A percentile compares a stretch with the other conserved stretches of the same genome.
These are phyloP conservation scores for Chrysemys picta DNA, from an alignment of 2,113 vertebrate species.

Conservation along the genomic window DNA sequence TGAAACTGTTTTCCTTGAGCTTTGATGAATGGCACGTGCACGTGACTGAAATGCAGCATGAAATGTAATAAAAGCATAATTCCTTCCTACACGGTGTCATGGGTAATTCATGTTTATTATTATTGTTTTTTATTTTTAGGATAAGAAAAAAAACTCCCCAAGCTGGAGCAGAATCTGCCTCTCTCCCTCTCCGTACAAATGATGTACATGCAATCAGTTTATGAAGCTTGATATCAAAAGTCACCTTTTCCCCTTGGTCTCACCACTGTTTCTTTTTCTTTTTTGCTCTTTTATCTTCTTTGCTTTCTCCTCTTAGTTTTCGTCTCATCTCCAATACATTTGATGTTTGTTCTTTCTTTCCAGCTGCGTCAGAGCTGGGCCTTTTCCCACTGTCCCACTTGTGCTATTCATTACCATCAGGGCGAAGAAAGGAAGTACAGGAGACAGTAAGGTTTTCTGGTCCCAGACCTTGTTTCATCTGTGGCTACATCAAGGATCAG, in stretches of 20 bases:
- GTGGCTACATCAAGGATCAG: background rate
- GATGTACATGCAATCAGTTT: background rate
- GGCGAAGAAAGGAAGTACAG: background rate
- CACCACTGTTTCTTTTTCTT: background rate
- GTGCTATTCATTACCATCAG: background rate
- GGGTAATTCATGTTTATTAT: background rate
- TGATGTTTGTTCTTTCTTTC: accelerated
- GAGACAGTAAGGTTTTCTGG: background rate
- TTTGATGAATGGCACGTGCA: background rate
- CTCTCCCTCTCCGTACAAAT: background rate
- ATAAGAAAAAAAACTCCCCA: background rate
- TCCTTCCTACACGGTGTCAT: background rate
- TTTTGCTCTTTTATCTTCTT: background rate
- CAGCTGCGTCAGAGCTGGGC: background rate
- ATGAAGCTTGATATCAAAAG: background rate
- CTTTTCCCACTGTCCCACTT: background rate
- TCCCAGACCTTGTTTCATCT: background rate
- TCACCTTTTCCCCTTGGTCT: background rate
- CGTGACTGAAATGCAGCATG: background rate
- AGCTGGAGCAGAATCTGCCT: background rate
- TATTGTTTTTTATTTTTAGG: background rate
- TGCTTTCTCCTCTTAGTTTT: background rate
- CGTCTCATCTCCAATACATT: accelerated
- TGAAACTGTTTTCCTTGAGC: background rate
- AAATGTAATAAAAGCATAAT: background rate